Conservation (phyloP, 1,140 invertebrate species). For the Zaprionus vittiger region DNA sequence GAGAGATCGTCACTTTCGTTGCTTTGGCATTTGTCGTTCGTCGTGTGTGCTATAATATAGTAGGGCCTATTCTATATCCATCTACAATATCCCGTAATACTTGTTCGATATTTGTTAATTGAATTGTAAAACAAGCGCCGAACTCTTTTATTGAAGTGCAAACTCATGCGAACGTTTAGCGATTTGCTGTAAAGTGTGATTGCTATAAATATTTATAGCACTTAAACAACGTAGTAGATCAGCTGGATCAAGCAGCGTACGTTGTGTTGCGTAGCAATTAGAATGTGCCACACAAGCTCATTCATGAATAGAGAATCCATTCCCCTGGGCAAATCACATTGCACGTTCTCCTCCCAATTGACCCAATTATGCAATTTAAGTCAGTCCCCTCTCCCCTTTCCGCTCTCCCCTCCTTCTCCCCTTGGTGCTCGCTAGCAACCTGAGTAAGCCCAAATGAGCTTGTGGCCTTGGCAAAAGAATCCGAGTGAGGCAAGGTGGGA, state of each 20-base stretch:
- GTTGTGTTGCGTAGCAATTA: constrained; percentile 32
- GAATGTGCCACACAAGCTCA: constrained; percentile 19
- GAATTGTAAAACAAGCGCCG: constrained; percentile 26
- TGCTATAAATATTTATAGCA: constrained; percentile 35
- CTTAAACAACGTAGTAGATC: background rate
- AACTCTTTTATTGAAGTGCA: constrained; percentile 11
- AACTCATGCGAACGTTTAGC: constrained; percentile 43
- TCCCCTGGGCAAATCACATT: background rate
- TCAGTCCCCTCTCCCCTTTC: constrained; percentile 3
- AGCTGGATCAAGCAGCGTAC: background rate
- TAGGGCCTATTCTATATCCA: constrained; percentile 9
- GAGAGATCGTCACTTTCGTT: constrained; percentile 5
- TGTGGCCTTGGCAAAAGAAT: constrained; percentile 14
- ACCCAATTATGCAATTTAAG: constrained; percentile 70
- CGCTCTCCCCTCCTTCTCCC: too few relatives aligned
- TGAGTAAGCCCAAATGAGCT: background rate
- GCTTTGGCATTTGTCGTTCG: constrained; percentile 4
- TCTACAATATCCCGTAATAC: constrained; percentile 19
- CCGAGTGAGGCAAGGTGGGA: background rate
- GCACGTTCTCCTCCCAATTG: constrained; percentile 55
- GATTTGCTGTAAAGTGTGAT: constrained; percentile 8
- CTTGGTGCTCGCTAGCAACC: background rate
- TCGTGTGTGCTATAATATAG: constrained; percentile 19
- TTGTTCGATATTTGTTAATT: constrained; percentile 56
- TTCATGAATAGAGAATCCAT: background rate